Percentiles rank a stretch among this genome's conserved stretches.
Evolutionary conservation across 2,797 vertebrate genomes (phyloP).

Genomic region (Lepilemur ruficaudatus): DNA sequence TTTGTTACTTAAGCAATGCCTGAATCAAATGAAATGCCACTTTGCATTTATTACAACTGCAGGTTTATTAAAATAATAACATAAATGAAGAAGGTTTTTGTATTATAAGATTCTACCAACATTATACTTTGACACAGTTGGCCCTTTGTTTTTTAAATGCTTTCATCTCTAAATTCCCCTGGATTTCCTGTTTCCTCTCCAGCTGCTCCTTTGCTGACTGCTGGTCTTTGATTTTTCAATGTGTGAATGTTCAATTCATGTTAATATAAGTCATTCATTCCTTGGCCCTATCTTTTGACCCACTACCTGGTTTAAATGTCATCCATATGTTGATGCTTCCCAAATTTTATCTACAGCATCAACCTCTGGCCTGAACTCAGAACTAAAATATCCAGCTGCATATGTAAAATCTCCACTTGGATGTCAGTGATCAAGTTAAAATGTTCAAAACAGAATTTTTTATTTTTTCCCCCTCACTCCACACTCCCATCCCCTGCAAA

Average conservation of each 20-base stretch:
- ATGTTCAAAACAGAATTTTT: constrained; percentile 4
- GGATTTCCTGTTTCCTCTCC: not conserved
- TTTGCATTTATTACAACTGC: not conserved
- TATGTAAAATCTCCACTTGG: not conserved
- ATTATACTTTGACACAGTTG: not conserved
- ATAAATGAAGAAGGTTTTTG: not conserved
- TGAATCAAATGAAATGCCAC: not conserved
- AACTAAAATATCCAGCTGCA: not conserved
- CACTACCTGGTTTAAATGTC: not conserved
- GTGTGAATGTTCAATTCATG: not conserved
- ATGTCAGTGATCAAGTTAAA: not conserved
- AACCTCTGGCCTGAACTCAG: not conserved
- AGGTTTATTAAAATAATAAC: not conserved
- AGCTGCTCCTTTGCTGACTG: not conserved
- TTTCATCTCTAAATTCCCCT: not conserved
- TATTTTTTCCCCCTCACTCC: not conserved
- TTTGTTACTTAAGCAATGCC: not conserved
- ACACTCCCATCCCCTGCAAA: not conserved
- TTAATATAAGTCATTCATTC: not conserved
- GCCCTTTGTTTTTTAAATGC: not conserved
- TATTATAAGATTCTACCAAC: not conserved
- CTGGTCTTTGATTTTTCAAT: not conserved
- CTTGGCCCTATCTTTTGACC: not conserved
- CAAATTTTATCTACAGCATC: not conserved
- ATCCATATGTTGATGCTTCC: not conserved